A percentile compares a stretch with the other conserved stretches of the same genome.
These are phyloP conservation scores for Drosophila siamana DNA, from an alignment of 2,888 invertebrate species.

Conservation along the genomic window DNA sequence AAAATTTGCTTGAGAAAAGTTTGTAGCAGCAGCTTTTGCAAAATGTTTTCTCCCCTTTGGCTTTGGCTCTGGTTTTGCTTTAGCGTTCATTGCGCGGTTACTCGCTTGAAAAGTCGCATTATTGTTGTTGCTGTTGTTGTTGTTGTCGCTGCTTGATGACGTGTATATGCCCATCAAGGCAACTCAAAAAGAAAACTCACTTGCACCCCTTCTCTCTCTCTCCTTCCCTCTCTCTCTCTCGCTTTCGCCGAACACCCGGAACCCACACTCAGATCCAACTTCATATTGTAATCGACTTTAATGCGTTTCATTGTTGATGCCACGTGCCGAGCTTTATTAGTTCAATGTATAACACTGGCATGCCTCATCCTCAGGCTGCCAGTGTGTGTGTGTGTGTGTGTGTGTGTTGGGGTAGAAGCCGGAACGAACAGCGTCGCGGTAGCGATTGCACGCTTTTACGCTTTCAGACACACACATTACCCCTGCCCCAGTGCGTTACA, in stretches of 20 bases:
- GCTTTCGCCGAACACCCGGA: background rate
- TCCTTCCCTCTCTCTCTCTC: no score
- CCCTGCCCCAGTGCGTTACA: conserved; percentile 59
- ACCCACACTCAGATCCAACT: conserved; percentile 40
- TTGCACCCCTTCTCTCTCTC: background rate
- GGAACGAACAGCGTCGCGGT: conserved; percentile 53
- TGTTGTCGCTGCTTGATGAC: conserved; percentile 55
- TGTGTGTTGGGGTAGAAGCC: conserved; percentile 38
- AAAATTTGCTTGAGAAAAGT: conserved; percentile 7
- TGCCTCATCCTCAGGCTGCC: conserved; percentile 41
- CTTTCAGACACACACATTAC: conserved; percentile 83
- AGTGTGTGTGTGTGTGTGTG: conserved; percentile 27
- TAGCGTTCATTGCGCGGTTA: conserved; percentile 43
- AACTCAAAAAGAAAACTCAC: conserved; percentile 34
- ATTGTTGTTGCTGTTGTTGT: conserved; percentile 20
- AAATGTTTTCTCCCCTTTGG: conserved; percentile 26
- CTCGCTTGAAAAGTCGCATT: conserved; percentile 37
- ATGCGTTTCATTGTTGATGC: conserved; percentile 86
- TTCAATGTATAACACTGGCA: conserved; percentile 80
- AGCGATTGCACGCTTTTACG: conserved; percentile 84
- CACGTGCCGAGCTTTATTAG: conserved; percentile 86
- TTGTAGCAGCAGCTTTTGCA: background rate
- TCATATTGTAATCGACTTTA: conserved; percentile 85
- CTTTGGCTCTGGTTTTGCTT: background rate
- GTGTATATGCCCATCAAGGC: conserved; percentile 34